Evolutionary conservation across 1,140 invertebrate species (phyloP).

Genomic region (Thaumetopoea pityocampa): DNA sequence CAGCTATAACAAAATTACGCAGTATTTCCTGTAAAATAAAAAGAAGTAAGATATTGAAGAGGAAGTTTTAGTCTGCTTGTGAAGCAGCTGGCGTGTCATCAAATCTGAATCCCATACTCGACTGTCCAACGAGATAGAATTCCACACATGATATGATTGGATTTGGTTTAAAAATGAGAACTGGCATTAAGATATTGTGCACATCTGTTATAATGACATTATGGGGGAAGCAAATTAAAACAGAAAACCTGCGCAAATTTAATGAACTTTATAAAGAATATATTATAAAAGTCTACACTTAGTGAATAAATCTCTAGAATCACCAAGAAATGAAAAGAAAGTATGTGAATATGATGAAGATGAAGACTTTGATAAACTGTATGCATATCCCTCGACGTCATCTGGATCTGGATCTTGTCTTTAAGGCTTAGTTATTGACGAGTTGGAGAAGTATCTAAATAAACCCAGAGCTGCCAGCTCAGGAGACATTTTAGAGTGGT

Average conservation of each 20-base stretch:
- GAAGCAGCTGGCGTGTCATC: constrained; percentile 27
- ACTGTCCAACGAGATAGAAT: too few relatives aligned
- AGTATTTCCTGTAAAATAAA: constrained; percentile 39
- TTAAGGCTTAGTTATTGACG: constrained; percentile 19
- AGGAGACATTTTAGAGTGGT: too few relatives aligned
- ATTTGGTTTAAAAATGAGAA: too few relatives aligned
- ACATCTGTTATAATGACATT: constrained; percentile 46
- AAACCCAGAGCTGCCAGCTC: constrained; percentile 33
- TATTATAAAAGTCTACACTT: constrained; percentile 34
- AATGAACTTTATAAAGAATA: constrained; percentile 41
- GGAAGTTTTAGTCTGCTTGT: constrained; percentile 37
- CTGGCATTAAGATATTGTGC: too few relatives aligned
- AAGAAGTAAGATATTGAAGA: constrained; percentile 34
- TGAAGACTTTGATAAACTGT: constrained; percentile 48
- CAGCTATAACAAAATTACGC: constrained; percentile 30
- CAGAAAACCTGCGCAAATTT: constrained; percentile 37
- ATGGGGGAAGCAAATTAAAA: constrained; percentile 46
- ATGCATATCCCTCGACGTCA: constrained; percentile 38
- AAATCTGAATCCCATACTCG: too few relatives aligned
- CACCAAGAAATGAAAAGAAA: constrained; percentile 33
- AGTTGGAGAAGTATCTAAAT: constrained; percentile 42
- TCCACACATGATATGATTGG: too few relatives aligned
- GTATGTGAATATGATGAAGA: constrained; percentile 38
- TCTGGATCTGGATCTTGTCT: too few relatives aligned
- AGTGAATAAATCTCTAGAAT: constrained; percentile 34